Evolutionary conservation across 2,888 invertebrate species (phyloP).

Genomic region (Apeira syringaria): DNA sequence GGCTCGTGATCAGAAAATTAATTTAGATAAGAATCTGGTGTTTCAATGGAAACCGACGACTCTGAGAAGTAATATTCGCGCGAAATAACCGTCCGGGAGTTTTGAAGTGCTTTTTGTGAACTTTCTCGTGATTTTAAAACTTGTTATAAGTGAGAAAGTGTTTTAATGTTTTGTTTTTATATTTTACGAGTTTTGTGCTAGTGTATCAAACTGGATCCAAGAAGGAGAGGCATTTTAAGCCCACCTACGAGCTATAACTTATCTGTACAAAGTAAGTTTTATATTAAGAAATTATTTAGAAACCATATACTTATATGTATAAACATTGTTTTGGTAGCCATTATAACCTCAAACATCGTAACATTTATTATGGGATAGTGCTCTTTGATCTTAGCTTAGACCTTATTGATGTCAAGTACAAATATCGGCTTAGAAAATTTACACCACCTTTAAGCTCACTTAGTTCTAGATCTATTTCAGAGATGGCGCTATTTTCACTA

Average conservation of each 20-base stretch:
- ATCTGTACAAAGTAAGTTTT: conserved; percentile 43
- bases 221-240: conserved; percentile 55
- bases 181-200: conserved; percentile 24
- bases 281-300: no score
- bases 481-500: conserved; percentile 47
- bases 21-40: conserved; percentile 58
- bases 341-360: conserved; percentile 43
- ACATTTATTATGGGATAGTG: no score
- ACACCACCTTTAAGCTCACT: neutral
- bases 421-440: conserved; percentile 28
- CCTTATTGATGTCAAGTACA: conserved; percentile 40
- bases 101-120: conserved; percentile 20
- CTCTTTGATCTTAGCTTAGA: no score
- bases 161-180: conserved; percentile 23
- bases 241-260: conserved; percentile 41
- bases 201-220: conserved; percentile 58
- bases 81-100: conserved; percentile 13
- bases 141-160: conserved; percentile 34
- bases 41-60: conserved; percentile 42
- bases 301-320: no score
- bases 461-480: conserved; percentile 37
- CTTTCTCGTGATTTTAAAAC: conserved; percentile 14
- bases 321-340: neutral
- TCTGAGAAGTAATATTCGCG: conserved; percentile 18
- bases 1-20: conserved; percentile 66